Evolutionary conservation across 2,113 vertebrate genomes (phyloP), one percentile per base, ranked within the genome.

Genomic region (Barbus barbus): DNA sequence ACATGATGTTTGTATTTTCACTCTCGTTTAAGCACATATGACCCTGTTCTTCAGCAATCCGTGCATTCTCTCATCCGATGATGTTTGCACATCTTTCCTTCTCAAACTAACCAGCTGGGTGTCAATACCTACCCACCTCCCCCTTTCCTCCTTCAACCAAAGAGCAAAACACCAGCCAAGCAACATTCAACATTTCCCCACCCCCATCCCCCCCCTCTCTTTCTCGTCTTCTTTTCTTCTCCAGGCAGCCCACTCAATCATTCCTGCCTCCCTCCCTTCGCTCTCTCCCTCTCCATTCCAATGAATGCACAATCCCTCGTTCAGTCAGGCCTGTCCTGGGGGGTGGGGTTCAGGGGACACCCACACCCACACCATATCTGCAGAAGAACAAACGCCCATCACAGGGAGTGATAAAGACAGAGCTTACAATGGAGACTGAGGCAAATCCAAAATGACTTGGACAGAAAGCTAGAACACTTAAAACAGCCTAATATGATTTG

Each of bases 161-260:
- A 88, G 81, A 89, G 67, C 81, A 83, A 60, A 88, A 91, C 88
- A 92, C 89, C 88, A 91, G 91, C 87, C 89, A 87, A 53, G 81
- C 33, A 81, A 31, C 88, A 90, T 90, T 84, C 33, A 81, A 31
- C 88, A 90, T 90, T 84, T 83, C 81, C 89, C 91, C 87, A 90
- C 83, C 73, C 78, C 88, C 84, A 78, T n/a, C 22, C 73, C 2
- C 85, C 46, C 75, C 48, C 38, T 1, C 38, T 41, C 9, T 41
- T 76, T 22, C 53, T n/a, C n/a, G 89, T 83, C 91, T 91, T 87
- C 90, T 91, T 90, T 88, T 84, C 85, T 88, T 87, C 84, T 87
- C 75, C 67, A 89, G 87, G 92, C 94, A 91, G 90, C 88, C 90
- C 89, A 92, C 92, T 93, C 92, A 93, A 94, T 94, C 92, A 93